Conservation (phyloP, 2,797 vertebrate genomes). For the Alca torda region DNA sequence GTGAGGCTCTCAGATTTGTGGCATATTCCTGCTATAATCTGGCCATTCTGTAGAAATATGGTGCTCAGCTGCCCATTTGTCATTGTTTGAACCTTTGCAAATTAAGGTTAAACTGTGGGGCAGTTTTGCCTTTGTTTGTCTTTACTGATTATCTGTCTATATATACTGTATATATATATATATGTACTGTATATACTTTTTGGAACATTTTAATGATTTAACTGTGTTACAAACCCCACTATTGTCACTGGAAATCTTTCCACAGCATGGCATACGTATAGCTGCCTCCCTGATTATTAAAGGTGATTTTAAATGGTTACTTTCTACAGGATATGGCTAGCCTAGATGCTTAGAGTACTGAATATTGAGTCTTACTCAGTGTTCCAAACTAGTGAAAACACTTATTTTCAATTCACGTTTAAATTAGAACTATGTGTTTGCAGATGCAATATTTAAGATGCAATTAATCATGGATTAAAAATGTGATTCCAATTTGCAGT, state of each 20-base stretch:
- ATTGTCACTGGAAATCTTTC: background rate
- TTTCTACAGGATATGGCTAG: background rate
- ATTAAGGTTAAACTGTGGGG: background rate
- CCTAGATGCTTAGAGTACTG: background rate
- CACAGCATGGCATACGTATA: fast-evolving
- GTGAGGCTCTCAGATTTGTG: background rate
- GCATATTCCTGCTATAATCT: background rate
- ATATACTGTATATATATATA: too few relatives aligned
- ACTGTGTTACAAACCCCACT: background rate
- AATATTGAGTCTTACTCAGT: background rate
- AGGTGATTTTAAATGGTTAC: background rate
- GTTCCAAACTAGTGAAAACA: background rate
- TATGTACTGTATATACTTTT: background rate
- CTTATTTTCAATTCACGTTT: background rate
- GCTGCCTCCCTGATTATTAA: background rate
- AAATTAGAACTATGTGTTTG: background rate
- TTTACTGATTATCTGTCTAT: background rate
- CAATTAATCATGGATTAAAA: slow-evolving; percentile 16
- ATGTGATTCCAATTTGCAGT: background rate
- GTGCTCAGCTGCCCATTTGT: background rate
- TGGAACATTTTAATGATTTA: background rate
- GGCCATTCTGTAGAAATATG: background rate
- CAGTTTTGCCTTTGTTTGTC: background rate
- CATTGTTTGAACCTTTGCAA: background rate
- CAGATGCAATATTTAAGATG: background rate